Percentiles rank a stretch among this genome's conserved stretches.
Conservation (phyloP, 2,797 vertebrate genomes). For the Bufotes viridis region DNA sequence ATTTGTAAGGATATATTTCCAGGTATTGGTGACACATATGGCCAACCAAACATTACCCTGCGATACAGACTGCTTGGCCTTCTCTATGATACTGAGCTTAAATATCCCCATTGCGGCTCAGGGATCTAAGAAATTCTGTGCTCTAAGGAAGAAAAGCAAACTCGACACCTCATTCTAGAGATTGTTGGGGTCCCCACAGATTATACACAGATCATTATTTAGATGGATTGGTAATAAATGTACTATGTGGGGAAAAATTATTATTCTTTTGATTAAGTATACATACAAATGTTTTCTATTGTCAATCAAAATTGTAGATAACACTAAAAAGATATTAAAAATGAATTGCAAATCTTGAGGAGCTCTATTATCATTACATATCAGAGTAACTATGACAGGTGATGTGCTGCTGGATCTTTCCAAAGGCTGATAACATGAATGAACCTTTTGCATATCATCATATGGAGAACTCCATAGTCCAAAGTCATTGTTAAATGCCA, state of each 20-base stretch:
- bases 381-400: neutral
- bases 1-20: neutral
- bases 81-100: neutral
- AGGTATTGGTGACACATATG: neutral
- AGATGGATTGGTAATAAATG: too few relatives aligned
- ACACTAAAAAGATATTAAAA: neutral
- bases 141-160: too few relatives aligned
- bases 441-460: slow-evolving; percentile 66
- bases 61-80: neutral
- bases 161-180: neutral
- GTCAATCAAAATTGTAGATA: neutral
- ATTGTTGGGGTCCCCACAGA: neutral
- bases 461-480: slow-evolving; percentile 68
- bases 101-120: too few relatives aligned
- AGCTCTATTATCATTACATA: neutral
- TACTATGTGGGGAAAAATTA: neutral
- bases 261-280: too few relatives aligned
- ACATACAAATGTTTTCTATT: too few relatives aligned
- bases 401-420: slow-evolving; percentile 16
- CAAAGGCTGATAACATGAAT: slow-evolving; percentile 64
- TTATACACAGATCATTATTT: neutral
- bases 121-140: too few relatives aligned
- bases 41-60: neutral
- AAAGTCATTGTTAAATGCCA: slow-evolving; percentile 70
- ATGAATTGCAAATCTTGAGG: neutral